These are phyloP conservation scores for Rhagophthalmus giganteus DNA, from an alignment of 2,888 invertebrate species.

Conservation along the genomic window DNA sequence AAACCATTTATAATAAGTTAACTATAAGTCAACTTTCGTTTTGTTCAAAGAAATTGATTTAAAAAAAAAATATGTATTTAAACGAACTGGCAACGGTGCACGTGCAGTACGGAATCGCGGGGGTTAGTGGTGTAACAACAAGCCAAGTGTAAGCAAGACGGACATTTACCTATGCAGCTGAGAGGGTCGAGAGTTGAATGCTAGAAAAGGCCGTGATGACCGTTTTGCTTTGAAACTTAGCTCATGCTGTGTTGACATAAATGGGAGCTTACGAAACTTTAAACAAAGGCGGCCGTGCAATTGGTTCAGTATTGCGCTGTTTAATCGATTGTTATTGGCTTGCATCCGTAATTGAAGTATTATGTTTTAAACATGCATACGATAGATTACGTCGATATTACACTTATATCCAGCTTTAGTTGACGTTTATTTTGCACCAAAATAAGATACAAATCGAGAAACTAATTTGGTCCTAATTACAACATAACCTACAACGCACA, in stretches of 20 bases:
- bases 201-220: constrained; percentile 18
- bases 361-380: constrained; percentile 6
- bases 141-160: constrained; percentile 37
- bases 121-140: constrained; percentile 54
- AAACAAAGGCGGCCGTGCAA: constrained; percentile 16
- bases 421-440: too few relatives aligned
- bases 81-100: constrained; percentile 34
- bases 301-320: neutral
- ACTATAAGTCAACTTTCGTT: too few relatives aligned
- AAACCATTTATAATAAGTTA: too few relatives aligned
- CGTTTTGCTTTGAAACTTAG: constrained; percentile 15
- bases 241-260: constrained; percentile 18
- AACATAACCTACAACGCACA: too few relatives aligned
- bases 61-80: too few relatives aligned
- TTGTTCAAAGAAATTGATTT: too few relatives aligned
- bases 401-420: neutral
- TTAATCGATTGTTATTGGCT: constrained; percentile 17
- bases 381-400: constrained; percentile 6
- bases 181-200: constrained; percentile 21
- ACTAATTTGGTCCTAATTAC: too few relatives aligned
- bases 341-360: constrained; percentile 12
- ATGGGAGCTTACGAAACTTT: constrained; percentile 19
- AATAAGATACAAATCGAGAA: too few relatives aligned
- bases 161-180: constrained; percentile 34
- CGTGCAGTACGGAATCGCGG: constrained; percentile 3